phyloP scores from a whole-genome alignment of 1,140 invertebrate species.

The Lordiphosa mommai region DNA sequence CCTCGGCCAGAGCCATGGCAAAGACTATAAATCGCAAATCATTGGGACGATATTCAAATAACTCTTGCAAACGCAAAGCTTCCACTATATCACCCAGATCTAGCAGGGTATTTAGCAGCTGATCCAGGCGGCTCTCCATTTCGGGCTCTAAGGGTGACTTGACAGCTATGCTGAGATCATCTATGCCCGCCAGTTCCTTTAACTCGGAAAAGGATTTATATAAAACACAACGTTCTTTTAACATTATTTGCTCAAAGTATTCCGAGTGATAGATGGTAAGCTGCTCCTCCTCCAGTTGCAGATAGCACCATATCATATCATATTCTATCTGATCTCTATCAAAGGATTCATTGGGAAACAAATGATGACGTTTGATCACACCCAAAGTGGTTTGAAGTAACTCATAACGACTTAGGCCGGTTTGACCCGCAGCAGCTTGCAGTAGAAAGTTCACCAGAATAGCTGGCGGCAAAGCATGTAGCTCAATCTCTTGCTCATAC shows the following conservation, averaged over 20 bases:
- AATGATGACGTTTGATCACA: slow-evolving; percentile 69
- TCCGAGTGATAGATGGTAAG: slow-evolving; percentile 68
- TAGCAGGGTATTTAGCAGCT: slow-evolving; percentile 67
- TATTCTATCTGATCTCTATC: slow-evolving; percentile 77
- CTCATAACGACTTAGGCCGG: slow-evolving; percentile 44
- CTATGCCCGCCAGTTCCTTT: slow-evolving; percentile 73
- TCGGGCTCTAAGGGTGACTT: slow-evolving; percentile 37
- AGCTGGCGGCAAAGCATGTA: slow-evolving; percentile 59
- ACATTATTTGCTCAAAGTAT: slow-evolving; percentile 77
- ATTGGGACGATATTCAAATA: slow-evolving; percentile 79
- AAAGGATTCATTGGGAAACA: slow-evolving; percentile 74
- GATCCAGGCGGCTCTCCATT: slow-evolving; percentile 54
- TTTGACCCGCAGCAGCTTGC: slow-evolving; percentile 35
- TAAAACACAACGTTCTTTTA: slow-evolving; percentile 64
- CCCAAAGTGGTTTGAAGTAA: slow-evolving; percentile 58
- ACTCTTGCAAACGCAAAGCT: slow-evolving; percentile 80
- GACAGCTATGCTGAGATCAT: slow-evolving; percentile 60
- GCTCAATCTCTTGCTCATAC: slow-evolving; percentile 62
- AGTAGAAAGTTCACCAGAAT: slow-evolving; percentile 70
- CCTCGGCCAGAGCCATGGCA: slow-evolving; percentile 81
- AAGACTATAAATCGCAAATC: slow-evolving; percentile 81
- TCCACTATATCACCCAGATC: slow-evolving; percentile 79
- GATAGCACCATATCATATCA: slow-evolving; percentile 68
- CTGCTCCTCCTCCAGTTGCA: slow-evolving; percentile 34
- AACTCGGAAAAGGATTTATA: slow-evolving; percentile 76